Evolutionary conservation across 2,113 vertebrate species (phyloP).

Genomic region (Dasyornis broadbenti): DNA sequence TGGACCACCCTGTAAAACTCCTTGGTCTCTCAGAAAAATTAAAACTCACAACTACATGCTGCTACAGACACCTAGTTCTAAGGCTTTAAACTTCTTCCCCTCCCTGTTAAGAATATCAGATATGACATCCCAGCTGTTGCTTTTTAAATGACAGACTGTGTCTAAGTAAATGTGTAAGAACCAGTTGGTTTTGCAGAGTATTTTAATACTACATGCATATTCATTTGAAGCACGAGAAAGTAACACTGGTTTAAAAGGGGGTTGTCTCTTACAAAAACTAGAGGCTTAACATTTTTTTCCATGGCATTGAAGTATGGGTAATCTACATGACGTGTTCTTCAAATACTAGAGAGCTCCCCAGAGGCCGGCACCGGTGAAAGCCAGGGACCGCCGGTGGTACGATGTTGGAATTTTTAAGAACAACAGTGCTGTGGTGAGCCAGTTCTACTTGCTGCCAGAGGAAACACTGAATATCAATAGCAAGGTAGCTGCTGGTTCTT

Average conservation of each 20-base stretch:
- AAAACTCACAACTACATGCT: slow-evolving; percentile 37
- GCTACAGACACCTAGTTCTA: neutral
- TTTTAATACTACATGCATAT: neutral
- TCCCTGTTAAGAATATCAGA: neutral
- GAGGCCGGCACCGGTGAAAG: slow-evolving; percentile 40
- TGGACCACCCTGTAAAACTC: neutral
- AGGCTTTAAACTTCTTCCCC: neutral
- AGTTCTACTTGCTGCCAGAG: slow-evolving; percentile 86
- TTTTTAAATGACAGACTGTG: neutral
- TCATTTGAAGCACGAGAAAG: neutral
- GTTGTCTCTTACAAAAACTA: neutral
- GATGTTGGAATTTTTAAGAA: slow-evolving; percentile 93
- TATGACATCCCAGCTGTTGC: neutral
- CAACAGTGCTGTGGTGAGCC: slow-evolving; percentile 85
- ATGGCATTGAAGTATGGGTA: neutral
- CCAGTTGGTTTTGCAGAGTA: neutral
- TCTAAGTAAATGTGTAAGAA: neutral
- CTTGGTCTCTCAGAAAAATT: neutral
- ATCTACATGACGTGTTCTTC: slow-evolving; percentile 45
- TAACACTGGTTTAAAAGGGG: neutral
- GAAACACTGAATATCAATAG: slow-evolving; percentile 63
- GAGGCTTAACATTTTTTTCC: neutral
- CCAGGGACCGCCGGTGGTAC: slow-evolving; percentile 80
- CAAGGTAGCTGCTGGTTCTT: slow-evolving; percentile 64
- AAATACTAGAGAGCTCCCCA: slow-evolving; percentile 68